Conservation (phyloP, 2,797 vertebrate species). For the Dipus sagitta region DNA sequence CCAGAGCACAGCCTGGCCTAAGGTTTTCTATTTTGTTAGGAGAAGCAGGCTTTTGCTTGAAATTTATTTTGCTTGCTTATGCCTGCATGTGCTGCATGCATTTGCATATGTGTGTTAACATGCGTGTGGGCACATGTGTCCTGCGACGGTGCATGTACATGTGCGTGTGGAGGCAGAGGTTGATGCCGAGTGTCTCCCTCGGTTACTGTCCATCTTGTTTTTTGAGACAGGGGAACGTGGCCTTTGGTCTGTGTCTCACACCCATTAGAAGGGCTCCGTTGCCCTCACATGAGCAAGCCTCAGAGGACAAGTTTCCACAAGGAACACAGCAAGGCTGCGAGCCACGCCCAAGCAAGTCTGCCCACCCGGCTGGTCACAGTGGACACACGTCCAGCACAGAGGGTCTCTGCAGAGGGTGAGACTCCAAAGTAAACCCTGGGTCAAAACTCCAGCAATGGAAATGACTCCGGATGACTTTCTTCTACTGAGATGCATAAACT, state of each 20-base stretch:
- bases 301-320: not conserved
- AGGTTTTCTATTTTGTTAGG: not conserved
- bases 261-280: not conserved
- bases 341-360: too few species aligned
- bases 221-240: not conserved
- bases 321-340: not conserved
- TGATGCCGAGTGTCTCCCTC: too few species aligned
- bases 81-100: not conserved
- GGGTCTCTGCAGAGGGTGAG: accelerated
- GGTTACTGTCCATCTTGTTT: too few species aligned
- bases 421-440: not conserved
- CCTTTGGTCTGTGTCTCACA: not conserved
- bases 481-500: not conserved
- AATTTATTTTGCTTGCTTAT: too few species aligned
- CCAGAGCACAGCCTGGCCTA: not conserved
- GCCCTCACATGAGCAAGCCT: not conserved
- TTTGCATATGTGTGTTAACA: too few species aligned
- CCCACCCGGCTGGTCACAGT: not conserved
- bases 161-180: too few species aligned
- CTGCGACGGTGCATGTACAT: too few species aligned
- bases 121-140: too few species aligned
- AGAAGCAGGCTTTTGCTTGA: not conserved
- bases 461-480: not conserved
- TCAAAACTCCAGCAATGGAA: not conserved
- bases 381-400: accelerated